A percentile compares a stretch with the other conserved stretches of the same genome.
phyloP scores from a whole-genome alignment of 2,888 invertebrate genomes.

The Notodonta dromedarius region DNA sequence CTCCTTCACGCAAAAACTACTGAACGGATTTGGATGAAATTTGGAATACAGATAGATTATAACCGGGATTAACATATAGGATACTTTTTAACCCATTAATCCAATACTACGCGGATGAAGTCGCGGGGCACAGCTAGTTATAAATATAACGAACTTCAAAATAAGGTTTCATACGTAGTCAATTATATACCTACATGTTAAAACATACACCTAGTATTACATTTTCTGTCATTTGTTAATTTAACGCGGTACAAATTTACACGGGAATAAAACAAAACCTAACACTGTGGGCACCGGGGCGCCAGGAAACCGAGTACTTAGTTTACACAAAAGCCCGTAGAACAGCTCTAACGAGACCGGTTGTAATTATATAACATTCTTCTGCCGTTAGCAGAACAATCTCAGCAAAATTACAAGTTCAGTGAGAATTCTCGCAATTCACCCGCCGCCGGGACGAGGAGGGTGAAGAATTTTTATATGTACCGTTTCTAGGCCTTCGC shows the following conservation, averaged over 20 bases:
- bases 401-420: conserved; percentile 67
- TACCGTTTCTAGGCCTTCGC: conserved; percentile 10
- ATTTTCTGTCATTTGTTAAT: conserved; percentile 10
- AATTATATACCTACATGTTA: background rate
- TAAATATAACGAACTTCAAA: no score
- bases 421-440: conserved; percentile 54
- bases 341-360: conserved; percentile 56
- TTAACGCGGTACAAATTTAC: conserved; percentile 14
- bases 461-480: conserved; percentile 28
- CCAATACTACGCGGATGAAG: no score
- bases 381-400: conserved; percentile 70
- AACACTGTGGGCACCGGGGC: conserved; percentile 38
- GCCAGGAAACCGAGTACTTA: conserved; percentile 39
- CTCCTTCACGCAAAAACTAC: no score
- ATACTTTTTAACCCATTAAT: no score
- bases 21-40: no score
- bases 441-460: conserved; percentile 20
- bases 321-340: conserved; percentile 48
- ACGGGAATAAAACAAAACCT: conserved; percentile 33
- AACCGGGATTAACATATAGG: no score
- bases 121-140: no score
- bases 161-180: no score
- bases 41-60: no score
- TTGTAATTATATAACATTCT: conserved; percentile 76
- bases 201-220: background rate